These are phyloP conservation scores for Amazona finschi DNA, from an alignment of 2,797 vertebrate species.

Conservation along the genomic window DNA sequence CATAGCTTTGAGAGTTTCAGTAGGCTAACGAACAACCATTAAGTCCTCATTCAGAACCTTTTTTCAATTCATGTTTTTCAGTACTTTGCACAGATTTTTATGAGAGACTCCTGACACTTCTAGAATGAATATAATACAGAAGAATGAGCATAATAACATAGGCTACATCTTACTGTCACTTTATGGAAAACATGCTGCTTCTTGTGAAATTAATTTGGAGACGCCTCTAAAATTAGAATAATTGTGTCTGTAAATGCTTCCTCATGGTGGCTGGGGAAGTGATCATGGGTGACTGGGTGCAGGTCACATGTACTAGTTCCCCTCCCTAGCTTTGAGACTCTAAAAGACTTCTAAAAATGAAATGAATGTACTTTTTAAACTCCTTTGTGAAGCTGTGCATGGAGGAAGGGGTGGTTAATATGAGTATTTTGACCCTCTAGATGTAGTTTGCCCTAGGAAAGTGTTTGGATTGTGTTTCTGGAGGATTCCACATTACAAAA, in stretches of 20 bases:
- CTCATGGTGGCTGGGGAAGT: background rate
- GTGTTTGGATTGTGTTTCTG: background rate
- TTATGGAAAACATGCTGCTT: background rate
- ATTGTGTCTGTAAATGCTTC: background rate
- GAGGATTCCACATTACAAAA: background rate
- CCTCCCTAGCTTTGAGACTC: background rate
- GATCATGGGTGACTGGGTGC: background rate
- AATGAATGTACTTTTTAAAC: background rate
- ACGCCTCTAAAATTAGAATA: background rate
- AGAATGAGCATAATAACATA: background rate
- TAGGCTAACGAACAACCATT: background rate
- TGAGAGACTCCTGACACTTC: background rate
- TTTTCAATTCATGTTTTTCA: background rate
- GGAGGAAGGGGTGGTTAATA: background rate
- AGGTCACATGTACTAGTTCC: background rate
- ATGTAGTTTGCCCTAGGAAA: background rate
- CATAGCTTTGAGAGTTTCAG: background rate
- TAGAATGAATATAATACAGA: background rate
- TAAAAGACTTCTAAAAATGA: background rate
- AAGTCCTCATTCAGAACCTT: background rate
- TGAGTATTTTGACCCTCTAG: background rate
- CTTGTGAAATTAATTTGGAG: background rate
- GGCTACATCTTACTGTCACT: background rate
- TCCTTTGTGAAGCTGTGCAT: background rate
- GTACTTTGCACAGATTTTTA: background rate